Evolutionary conservation across 2,113 vertebrate species (phyloP).

Genomic region (Cricetomys ansorgei): DNA sequence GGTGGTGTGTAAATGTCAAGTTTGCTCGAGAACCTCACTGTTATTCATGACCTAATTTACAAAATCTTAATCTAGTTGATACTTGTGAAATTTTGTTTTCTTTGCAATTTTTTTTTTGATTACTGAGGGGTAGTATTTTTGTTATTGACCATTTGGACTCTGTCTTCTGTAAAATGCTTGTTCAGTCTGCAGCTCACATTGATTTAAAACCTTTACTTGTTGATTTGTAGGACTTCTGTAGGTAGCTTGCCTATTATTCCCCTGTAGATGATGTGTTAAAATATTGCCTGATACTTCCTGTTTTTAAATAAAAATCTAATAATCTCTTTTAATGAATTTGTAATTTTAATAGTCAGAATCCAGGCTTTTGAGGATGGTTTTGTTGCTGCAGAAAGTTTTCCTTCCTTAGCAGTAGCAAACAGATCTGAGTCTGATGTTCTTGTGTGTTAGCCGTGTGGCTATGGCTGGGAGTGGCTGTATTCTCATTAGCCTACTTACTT

Average conservation of each 20-base stretch:
- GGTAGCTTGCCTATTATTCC: neutral
- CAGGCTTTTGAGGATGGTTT: slow-evolving; percentile 8
- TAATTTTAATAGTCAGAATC: slow-evolving; percentile 31
- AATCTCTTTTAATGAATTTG: slow-evolving; percentile 28
- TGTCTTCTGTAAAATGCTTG: slow-evolving; percentile 20
- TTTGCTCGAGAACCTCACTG: neutral
- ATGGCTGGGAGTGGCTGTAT: neutral
- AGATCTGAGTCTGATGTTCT: neutral
- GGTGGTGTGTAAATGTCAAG: neutral
- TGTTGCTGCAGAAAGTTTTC: neutral
- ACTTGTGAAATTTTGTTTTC: neutral
- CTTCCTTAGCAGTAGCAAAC: slow-evolving; percentile 5
- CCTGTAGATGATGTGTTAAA: neutral
- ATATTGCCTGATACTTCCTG: neutral
- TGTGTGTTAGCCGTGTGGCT: neutral
- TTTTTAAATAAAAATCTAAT: neutral
- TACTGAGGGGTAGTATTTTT: neutral
- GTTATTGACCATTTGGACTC: neutral
- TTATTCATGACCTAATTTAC: neutral
- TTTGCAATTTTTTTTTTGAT: slow-evolving; percentile 52
- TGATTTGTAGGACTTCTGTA: slow-evolving; percentile 34
- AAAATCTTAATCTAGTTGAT: neutral
- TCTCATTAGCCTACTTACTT: neutral
- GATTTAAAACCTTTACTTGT: slow-evolving; percentile 28
- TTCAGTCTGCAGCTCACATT: neutral